Percentiles rank a stretch among this genome's conserved stretches.
Evolutionary conservation across 2,888 invertebrate genomes (phyloP).

Genomic region (Eupithecia pulchellata): DNA sequence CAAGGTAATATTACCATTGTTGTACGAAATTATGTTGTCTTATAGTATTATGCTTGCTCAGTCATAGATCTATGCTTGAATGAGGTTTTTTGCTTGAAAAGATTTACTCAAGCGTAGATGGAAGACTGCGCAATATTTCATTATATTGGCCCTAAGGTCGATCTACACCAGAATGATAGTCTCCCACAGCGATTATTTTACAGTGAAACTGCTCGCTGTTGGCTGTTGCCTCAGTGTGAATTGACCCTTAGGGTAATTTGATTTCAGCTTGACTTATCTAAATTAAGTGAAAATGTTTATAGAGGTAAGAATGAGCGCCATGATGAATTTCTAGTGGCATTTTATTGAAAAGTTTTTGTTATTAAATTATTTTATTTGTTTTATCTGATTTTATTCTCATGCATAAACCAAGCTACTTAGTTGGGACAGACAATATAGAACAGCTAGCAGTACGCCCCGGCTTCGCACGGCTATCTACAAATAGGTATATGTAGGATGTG

Average conservation of each 20-base stretch:
- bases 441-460: too few species aligned
- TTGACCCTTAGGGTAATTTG: background rate
- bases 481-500: too few species aligned
- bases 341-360: slow-evolving; percentile 65
- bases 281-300: slow-evolving; percentile 18
- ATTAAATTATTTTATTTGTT: slow-evolving; percentile 66
- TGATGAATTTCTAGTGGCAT: slow-evolving; percentile 37
- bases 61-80: too few species aligned
- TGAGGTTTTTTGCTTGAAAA: too few species aligned
- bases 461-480: too few species aligned
- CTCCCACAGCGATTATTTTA: background rate
- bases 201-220: background rate
- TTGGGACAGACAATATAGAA: too few species aligned
- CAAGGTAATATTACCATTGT: background rate
- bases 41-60: too few species aligned
- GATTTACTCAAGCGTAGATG: too few species aligned
- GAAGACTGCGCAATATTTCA: too few species aligned
- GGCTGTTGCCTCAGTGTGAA: background rate
- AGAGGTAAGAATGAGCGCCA: slow-evolving; percentile 27
- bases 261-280: slow-evolving; percentile 10
- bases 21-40: background rate
- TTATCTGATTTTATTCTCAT: slow-evolving; percentile 7
- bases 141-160: too few species aligned
- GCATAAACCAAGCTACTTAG: background rate
- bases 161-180: too few species aligned